A percentile compares a stretch with the other conserved stretches of the same genome.
phyloP scores from a whole-genome alignment of 2,888 invertebrate species.

The Ceraclea dissimilis region DNA sequence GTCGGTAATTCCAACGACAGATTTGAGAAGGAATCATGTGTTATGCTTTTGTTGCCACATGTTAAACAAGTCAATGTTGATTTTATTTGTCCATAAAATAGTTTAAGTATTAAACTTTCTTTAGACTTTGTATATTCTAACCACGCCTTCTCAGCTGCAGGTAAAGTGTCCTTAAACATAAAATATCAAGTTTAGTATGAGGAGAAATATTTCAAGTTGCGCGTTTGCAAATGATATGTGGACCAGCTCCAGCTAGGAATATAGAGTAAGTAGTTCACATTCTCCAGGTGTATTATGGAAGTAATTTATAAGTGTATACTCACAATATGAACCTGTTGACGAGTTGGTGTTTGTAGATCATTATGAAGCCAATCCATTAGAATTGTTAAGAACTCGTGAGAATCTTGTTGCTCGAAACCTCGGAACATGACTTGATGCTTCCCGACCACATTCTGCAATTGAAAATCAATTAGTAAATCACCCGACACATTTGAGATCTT shows the following conservation, averaged over 20 bases:
- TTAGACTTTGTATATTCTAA: slow-evolving; percentile 61
- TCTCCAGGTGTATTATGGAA: no score
- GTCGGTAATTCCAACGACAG: slow-evolving; percentile 71
- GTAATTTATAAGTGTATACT: no score
- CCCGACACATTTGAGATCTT: neutral
- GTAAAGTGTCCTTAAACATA: slow-evolving; percentile 35
- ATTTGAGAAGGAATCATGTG: slow-evolving; percentile 82
- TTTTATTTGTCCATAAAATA: slow-evolving; percentile 82
- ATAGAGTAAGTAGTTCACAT: no score
- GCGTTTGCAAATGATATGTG: no score
- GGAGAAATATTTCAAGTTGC: no score
- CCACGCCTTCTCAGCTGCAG: slow-evolving; percentile 57
- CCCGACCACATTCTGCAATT: slow-evolving; percentile 59
- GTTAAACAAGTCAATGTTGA: slow-evolving; percentile 71
- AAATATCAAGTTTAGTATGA: no score
- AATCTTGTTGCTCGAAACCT: slow-evolving; percentile 79
- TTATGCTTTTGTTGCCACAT: slow-evolving; percentile 69
- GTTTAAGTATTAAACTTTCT: slow-evolving; percentile 62
- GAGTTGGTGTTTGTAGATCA: slow-evolving; percentile 55
- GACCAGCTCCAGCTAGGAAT: no score
- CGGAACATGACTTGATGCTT: slow-evolving; percentile 67
- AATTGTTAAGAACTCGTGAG: slow-evolving; percentile 84
- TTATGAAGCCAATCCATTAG: slow-evolving; percentile 84
- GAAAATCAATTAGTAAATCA: neutral
- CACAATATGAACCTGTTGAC: slow-evolving; percentile 35